A percentile compares a stretch with the other conserved stretches of the same genome.
These are phyloP conservation scores for Callipepla californica DNA, from an alignment of 2,113 vertebrate genomes.

Conservation along the genomic window DNA sequence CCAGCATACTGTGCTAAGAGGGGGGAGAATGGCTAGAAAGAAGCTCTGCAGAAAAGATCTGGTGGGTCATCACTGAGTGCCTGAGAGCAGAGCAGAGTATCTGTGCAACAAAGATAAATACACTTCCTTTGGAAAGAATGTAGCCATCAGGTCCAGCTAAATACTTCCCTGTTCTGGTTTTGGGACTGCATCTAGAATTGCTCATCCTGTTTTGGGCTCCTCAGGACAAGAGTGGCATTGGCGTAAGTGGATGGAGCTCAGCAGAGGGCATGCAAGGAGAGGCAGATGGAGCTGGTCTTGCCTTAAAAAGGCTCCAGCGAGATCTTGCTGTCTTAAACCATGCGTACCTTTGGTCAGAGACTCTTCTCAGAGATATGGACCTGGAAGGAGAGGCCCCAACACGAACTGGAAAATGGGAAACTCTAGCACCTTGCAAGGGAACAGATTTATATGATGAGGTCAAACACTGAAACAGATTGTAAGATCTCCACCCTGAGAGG, in stretches of 20 bases:
- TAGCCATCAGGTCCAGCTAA: neutral
- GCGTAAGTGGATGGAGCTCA: neutral
- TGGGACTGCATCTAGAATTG: neutral
- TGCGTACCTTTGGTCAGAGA: neutral
- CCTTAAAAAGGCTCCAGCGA: neutral
- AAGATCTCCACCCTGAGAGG: neutral
- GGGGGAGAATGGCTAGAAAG: neutral
- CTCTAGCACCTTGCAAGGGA: neutral
- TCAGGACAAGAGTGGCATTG: neutral
- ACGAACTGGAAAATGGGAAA: neutral
- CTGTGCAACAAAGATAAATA: neutral
- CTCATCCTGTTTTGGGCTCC: neutral
- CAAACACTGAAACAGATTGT: neutral
- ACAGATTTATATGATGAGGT: neutral
- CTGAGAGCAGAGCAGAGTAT: neutral
- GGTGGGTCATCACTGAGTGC: neutral
- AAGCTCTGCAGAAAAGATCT: neutral
- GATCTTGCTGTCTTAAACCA: neutral
- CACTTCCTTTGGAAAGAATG: neutral
- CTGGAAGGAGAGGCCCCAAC: neutral
- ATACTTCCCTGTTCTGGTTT: neutral
- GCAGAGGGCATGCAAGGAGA: fast-evolving
- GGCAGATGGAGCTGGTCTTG: neutral
- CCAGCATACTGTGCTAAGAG: neutral
- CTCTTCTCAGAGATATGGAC: neutral